Evolutionary conservation across 2,888 invertebrate species (phyloP).

Genomic region (Listrodromus nycthemerus): DNA sequence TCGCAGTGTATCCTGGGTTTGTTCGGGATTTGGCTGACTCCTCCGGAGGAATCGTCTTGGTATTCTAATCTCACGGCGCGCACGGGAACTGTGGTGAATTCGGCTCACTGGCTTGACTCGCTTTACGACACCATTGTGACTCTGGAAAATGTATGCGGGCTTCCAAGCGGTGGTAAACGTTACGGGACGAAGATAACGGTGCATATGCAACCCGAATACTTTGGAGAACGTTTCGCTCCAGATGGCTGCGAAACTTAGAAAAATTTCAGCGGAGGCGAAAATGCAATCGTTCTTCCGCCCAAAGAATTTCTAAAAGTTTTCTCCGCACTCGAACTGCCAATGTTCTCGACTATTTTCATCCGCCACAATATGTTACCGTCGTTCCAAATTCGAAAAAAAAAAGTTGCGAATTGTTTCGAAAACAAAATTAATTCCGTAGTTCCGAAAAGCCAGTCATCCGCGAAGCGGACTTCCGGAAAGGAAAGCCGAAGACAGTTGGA

Average conservation of each 20-base stretch:
- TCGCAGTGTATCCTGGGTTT: not conserved
- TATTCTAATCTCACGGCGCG: conserved; percentile 39
- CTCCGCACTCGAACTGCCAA: not conserved
- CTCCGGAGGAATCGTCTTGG: conserved; percentile 18
- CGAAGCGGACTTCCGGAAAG: not conserved
- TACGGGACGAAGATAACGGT: not conserved
- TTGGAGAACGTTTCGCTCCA: conserved; percentile 2
- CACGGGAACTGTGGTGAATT: conserved; percentile 22
- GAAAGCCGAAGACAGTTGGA: conserved; percentile 15
- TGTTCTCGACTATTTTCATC: not conserved
- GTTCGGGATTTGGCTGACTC: not conserved
- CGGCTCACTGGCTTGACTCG: conserved; percentile 32
- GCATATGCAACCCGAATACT: conserved; percentile 13
- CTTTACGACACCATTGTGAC: conserved; percentile 41
- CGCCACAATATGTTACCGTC: not conserved
- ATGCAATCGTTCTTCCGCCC: not conserved
- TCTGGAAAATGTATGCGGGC: conserved; percentile 34
- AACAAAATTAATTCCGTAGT: conserved; percentile 2
- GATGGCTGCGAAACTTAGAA: not conserved
- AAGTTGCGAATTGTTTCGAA: not conserved
- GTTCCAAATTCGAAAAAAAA: not conserved
- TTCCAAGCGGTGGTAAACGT: conserved; percentile 1
- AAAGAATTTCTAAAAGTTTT: not conserved
- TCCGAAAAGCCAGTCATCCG: not conserved
- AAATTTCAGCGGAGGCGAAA: not conserved